Percentiles rank a stretch among this genome's conserved stretches.
Conservation (phyloP, 2,888 invertebrate species). For the Smittia aterrima region DNA sequence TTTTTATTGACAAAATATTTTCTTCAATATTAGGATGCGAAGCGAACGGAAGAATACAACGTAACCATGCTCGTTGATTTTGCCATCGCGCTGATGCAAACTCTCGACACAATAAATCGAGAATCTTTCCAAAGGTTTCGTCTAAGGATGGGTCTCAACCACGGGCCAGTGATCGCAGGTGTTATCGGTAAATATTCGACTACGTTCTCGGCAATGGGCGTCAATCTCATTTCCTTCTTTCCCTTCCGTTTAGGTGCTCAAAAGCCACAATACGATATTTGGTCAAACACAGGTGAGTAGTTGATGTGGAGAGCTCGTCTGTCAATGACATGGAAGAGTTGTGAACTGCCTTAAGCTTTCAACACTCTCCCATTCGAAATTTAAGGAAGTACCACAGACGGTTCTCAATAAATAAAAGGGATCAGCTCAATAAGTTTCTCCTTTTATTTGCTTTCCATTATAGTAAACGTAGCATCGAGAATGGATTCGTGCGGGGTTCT, state of each 20-base stretch:
- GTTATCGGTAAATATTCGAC: conserved; percentile 65
- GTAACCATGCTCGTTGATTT: conserved; percentile 91
- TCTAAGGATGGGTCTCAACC: conserved; percentile 71
- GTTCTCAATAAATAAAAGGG: too few relatives aligned
- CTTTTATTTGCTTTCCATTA: too few relatives aligned
- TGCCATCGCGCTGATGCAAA: conserved; percentile 86
- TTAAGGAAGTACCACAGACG: too few relatives aligned
- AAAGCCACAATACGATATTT: conserved; percentile 97
- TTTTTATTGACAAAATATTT: background rate
- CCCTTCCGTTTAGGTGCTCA: conserved; percentile 73
- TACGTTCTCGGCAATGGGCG: background rate
- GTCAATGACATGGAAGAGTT: too few relatives aligned
- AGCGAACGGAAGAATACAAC: conserved; percentile 79
- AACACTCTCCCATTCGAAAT: too few relatives aligned
- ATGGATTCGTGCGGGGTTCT: conserved; percentile 96
- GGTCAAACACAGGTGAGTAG: conserved; percentile 80
- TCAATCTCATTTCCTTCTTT: background rate
- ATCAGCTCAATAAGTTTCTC: too few relatives aligned
- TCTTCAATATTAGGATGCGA: conserved; percentile 60
- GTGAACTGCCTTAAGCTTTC: too few relatives aligned
- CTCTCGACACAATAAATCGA: conserved; percentile 90
- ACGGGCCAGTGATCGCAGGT: conserved; percentile 62
- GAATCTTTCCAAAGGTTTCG: conserved; percentile 97
- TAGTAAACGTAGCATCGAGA: conserved; percentile 90
- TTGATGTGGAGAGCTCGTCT: background rate